Evolutionary conservation across 2,797 vertebrate genomes (phyloP).

Genomic region (Sebastes miniatus): DNA sequence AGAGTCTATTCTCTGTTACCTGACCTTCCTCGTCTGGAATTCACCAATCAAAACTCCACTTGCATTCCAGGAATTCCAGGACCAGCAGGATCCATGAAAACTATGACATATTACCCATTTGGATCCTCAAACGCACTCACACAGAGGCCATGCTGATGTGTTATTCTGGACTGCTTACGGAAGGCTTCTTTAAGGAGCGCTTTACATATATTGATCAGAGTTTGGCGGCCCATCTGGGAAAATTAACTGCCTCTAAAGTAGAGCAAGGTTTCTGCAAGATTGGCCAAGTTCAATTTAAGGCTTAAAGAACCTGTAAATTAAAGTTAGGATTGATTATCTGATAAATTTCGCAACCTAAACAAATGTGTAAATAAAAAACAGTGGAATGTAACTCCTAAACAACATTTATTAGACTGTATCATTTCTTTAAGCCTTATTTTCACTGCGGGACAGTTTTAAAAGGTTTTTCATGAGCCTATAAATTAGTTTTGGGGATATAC

Average conservation of each 20-base stretch:
- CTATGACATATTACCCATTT: conserved; percentile 51
- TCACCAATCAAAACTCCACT: conserved; percentile 12
- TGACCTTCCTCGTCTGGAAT: conserved; percentile 48
- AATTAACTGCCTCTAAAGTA: conserved; percentile 56
- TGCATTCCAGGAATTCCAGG: conserved; percentile 71
- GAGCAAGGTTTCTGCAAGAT: conserved; percentile 13
- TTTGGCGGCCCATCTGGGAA: conserved; percentile 12
- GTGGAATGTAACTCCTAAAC: background rate
- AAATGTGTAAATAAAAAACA: conserved; percentile 19
- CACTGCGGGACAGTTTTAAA: background rate
- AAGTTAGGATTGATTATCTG: conserved; percentile 22
- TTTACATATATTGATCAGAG: conserved; percentile 66
- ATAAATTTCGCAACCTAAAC: conserved; percentile 19
- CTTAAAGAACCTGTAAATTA: conserved; percentile 27
- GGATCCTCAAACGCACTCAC: conserved; percentile 4
- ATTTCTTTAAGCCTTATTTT: background rate
- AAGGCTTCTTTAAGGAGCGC: conserved; percentile 37
- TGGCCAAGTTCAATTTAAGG: conserved; percentile 30
- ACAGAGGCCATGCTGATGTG: conserved; percentile 36
- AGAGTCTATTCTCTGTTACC: conserved; percentile 28
- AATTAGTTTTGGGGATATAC: background rate
- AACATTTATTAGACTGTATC: background rate
- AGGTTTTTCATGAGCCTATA: background rate
- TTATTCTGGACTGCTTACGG: conserved; percentile 41
- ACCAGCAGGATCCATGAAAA: conserved; percentile 46